Evolutionary conservation across 2,113 vertebrate genomes (phyloP), one percentile per base, ranked within the genome.

Genomic region (Orthonyx spaldingii): DNA sequence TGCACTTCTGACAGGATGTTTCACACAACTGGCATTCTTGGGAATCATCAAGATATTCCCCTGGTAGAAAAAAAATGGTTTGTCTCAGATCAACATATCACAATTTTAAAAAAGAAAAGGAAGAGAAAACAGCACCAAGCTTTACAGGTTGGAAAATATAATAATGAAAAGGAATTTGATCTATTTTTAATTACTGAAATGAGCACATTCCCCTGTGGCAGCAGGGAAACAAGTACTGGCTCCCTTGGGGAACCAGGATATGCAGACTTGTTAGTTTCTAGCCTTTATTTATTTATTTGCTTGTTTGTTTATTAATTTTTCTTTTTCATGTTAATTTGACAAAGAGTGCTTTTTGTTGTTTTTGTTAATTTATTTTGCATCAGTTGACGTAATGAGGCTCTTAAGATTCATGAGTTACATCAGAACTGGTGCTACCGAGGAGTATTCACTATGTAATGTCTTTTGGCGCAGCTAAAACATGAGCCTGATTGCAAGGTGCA

Each of bases 1-100:
- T 76, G 94, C 99, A 99, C 76, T 94, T 98, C 96, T 93, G 90
- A 95, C 99, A 99, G 3, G 98, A 98, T 53, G 52, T 66, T 11
- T 98, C 98, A 93, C 99, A 99, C 65, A 91, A 69, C 55, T 95
- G 98, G 91, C 99, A 99, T 37, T 61, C 89, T n/a, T 93, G 97
- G 16, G 78, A 87, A 53, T 70, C 61, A 50, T 97, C 98, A 64
- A 97, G 42, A 85, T 99, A 99, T 94, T 99, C 94, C 3, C 89
- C 93, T 95, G 55, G 46, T 20, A 64, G 41, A 7, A 78, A 91
- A 82, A 56, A 56, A 83, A 19, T 0, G 1, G 15, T 30, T 76
- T 59, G 63, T 42, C 91, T 75, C 74, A 85, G 33, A 79, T 44
- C 39, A 66, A 35, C 7, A 10, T 55, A 17, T 64, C 28, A 37